phyloP scores from a whole-genome alignment of 2,797 vertebrate genomes.

The Cossypha caffra region DNA sequence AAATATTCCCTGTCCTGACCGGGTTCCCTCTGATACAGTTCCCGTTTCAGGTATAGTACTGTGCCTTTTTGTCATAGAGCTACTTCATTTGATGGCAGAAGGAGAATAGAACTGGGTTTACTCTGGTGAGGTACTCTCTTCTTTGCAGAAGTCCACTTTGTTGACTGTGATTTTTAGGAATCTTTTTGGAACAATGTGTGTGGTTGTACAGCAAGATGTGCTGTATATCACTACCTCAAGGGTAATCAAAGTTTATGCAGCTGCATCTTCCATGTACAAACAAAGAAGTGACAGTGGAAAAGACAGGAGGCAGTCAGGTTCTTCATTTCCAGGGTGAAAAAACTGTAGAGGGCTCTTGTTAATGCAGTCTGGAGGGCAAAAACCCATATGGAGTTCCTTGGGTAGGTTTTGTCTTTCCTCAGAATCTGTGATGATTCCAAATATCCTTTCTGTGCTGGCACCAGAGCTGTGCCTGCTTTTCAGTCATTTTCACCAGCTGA shows the following conservation, averaged over 20 bases:
- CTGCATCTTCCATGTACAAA: not conserved
- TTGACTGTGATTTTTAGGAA: not conserved
- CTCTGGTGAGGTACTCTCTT: not conserved
- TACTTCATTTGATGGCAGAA: not conserved
- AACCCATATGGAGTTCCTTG: accelerated
- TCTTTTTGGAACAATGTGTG: not conserved
- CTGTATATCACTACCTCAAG: not conserved
- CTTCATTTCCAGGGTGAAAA: not conserved
- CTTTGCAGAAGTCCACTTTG: not conserved
- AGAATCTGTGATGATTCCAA: not conserved
- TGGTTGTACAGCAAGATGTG: not conserved
- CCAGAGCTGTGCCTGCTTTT: not conserved
- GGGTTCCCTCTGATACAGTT: constrained; percentile 44
- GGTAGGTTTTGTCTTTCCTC: not conserved
- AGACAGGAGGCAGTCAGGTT: not conserved
- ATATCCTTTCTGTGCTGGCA: not conserved
- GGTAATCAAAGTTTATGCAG: not conserved
- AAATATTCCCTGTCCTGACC: constrained; percentile 55
- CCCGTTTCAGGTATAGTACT: constrained; percentile 74
- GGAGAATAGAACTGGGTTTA: not conserved
- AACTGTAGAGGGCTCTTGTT: not conserved
- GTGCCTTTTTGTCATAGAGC: not conserved
- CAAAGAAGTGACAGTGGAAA: not conserved
- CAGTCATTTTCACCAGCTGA: not conserved
- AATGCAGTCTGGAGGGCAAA: not conserved